Conservation (phyloP, 2,888 invertebrate genomes). For the Agonopterix heracliana region DNA sequence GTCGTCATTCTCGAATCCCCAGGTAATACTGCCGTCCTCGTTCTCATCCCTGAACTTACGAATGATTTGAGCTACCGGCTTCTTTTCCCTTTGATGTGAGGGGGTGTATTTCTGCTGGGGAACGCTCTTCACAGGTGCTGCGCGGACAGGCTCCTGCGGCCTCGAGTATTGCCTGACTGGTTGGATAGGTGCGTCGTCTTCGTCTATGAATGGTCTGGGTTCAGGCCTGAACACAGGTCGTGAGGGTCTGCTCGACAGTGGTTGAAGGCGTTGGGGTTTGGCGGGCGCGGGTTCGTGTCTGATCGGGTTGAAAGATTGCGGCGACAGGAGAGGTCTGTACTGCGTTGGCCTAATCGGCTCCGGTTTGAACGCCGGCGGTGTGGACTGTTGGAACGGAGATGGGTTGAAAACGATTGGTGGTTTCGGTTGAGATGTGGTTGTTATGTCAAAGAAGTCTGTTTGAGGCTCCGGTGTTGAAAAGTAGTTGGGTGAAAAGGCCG, state of each 20-base stretch:
- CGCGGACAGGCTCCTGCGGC: conserved; percentile 57
- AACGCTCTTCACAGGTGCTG: conserved; percentile 47
- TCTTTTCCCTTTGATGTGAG: conserved; percentile 70
- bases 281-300: conserved; percentile 56
- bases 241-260: conserved; percentile 66
- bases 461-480: conserved; percentile 64
- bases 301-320: conserved; percentile 56
- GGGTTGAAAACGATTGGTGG: conserved; percentile 63
- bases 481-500: conserved; percentile 58
- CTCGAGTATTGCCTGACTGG: conserved; percentile 63
- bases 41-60: conserved; percentile 87
- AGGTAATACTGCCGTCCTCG: conserved; percentile 87
- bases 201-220: conserved; percentile 62
- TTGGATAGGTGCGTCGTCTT: conserved; percentile 60
- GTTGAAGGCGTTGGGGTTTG: conserved; percentile 63
- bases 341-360: conserved; percentile 65
- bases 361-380: conserved; percentile 46
- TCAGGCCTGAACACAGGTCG: conserved; percentile 72
- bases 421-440: conserved; percentile 64
- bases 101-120: conserved; percentile 61
- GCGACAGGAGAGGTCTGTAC: conserved; percentile 55
- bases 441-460: conserved; percentile 63
- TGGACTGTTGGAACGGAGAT: conserved; percentile 58
- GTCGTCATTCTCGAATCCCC: conserved; percentile 93
- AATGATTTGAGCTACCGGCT: conserved; percentile 83